Base-by-base conservation (phyloP, 2,113 vertebrate species). In the Hiodon tergisus region DNA sequence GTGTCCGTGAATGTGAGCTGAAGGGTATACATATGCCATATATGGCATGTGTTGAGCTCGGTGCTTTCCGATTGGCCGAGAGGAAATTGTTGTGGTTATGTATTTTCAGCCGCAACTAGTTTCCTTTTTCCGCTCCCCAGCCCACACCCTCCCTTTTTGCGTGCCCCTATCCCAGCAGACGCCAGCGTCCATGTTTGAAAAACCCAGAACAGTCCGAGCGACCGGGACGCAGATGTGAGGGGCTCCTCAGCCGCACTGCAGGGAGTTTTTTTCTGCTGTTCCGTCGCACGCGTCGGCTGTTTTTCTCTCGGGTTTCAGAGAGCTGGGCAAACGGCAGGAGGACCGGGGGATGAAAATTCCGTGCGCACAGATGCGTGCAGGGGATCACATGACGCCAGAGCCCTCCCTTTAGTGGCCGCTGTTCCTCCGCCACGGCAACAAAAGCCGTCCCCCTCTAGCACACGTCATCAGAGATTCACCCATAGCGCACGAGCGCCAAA, bases 21-120 rank as follows among this genome's bases (percentile, higher is more conserved):
- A 58, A 67, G 61, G 63, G 79, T 81, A 79, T 78, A 81, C 75
- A 76, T 81, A 81, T 70, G 72, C 94, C 95, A 94, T 95, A 95
- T 96, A 96, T 96, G 95, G 96, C 90, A 83, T 77, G 88, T 53
- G 88, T 90, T 88, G 70, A 84, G 85, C 90, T 92, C 2, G 69
- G 80, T 81, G 81, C 67, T 46, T 58, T 80, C 82, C 86, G 90
- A 95, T 96, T 96, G 95, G 94, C 83, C 77, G 52, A 7, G 0
- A 76, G 76, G 84, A 87, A 87, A 86, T 83, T 84, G 86, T 89
- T 91, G 90, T 88, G 87, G 86, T 81, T 78, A 76, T 75, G 81
- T 83, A 81, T 88, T 93, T 89, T 81, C 65, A 78, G 86, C 87
- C 80, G 86, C 82, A 87, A 84, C 84, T 83, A 86, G 90, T 91